Evolutionary conservation across 2,888 invertebrate genomes (phyloP).

Genomic region (Onthophagus sagittarius): DNA sequence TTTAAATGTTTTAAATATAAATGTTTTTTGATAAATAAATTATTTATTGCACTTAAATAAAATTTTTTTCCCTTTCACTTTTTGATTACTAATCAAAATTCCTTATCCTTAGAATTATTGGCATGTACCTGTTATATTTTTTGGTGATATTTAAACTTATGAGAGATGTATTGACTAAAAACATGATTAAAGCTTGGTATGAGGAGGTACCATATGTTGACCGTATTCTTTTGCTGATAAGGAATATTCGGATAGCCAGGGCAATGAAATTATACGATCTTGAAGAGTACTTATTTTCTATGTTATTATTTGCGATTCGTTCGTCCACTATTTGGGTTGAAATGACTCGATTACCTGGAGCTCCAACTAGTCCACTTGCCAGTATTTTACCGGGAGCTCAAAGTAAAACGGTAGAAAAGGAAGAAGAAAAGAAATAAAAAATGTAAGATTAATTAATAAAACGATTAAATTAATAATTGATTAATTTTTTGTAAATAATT

Average conservation of each 20-base stretch:
- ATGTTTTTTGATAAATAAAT: conserved; percentile 13
- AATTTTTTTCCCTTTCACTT: neutral
- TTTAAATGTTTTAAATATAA: neutral
- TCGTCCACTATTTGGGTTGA: conserved; percentile 46
- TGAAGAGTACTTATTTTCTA: conserved; percentile 63
- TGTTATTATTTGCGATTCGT: conserved; percentile 61
- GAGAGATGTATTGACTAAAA: conserved; percentile 46
- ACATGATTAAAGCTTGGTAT: conserved; percentile 18
- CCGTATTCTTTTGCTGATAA: conserved; percentile 35
- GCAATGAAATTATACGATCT: conserved; percentile 55
- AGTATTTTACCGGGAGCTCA: too few species aligned
- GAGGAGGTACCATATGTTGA: conserved; percentile 36
- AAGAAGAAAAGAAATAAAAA: too few species aligned
- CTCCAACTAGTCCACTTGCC: neutral
- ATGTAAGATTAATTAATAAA: too few species aligned
- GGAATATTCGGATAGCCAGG: conserved; percentile 49
- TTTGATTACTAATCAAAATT: too few species aligned
- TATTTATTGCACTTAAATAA: neutral
- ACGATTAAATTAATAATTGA: too few species aligned
- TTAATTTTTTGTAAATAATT: too few species aligned
- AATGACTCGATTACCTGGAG: conserved; percentile 28
- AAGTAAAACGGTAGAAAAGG: too few species aligned
- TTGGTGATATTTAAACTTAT: conserved; percentile 57
- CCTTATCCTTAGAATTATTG: conserved; percentile 55
- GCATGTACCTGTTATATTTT: conserved; percentile 63